Evolutionary conservation across 2,888 invertebrate genomes (phyloP), one percentile per base, ranked within the genome.

Genomic region (Dolomedes plantarius): DNA sequence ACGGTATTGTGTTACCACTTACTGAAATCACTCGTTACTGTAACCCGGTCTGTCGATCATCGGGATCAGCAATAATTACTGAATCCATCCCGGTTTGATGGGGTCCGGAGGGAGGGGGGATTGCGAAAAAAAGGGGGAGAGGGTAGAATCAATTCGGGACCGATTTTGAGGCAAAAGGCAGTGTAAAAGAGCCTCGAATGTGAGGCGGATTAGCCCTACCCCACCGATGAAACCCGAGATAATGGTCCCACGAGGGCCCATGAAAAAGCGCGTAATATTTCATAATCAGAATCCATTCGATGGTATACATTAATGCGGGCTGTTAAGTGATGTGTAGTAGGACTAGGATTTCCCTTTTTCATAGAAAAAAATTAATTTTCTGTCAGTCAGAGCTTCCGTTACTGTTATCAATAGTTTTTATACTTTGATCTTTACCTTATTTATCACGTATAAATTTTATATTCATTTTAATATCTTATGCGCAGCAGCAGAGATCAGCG

Each of bases 231-330:
- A 83, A 83, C 72, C 73, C 64, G 83, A 83, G 76, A 83, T 83
- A 83, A 83, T 83, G 83, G 83, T 56, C 67, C 82, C 83, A 56
- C 5, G 77, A 83, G 77, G 77, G 77, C 62, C 46, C 65, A 73
- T 72, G 77, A 83, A 83, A 83, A 83, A 83, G 77, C 41, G 73
- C 65, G 65, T 77, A 72, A 77, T 83, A 77, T 77, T 77, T 71
- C 77, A 83, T 62, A 83, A 83, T 77, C 83, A 76, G 71, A 32
- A 64, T 41, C 16, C 23, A 69, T 7, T 19, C 23, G 13, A 16
- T 46, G 83, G 65, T 64, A 73, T 77, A 73, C 83, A 41, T 50
- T 82, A 82, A 82, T 82, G 76, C 39, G 82, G 46, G 19, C 67
- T 69, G 82, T 83, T 83, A 76, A 83, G 82, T 76, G 82, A 83